These are phyloP conservation scores for Aplysina aerophoba DNA, from an alignment of 37 sponge, comb jelly and placozoan species.

Conservation along the genomic window DNA sequence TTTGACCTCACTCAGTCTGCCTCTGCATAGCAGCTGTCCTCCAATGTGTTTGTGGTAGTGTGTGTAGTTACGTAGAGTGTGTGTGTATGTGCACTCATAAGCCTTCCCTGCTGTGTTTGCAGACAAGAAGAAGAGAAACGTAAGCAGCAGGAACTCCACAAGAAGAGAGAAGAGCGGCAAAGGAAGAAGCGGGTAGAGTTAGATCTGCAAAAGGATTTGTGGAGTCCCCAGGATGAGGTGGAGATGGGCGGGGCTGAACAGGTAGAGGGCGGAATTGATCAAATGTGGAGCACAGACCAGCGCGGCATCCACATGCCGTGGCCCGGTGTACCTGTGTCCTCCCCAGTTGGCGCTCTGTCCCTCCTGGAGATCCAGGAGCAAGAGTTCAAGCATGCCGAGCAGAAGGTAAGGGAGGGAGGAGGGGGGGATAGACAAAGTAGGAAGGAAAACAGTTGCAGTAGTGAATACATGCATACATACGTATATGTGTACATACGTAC, in stretches of 20 bases:
- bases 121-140: conserved; percentile 6
- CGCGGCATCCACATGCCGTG: neutral
- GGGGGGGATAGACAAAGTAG: neutral
- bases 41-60: too few species aligned
- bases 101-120: neutral
- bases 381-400: conserved; percentile 38
- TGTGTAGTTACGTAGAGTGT: neutral
- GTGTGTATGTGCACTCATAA: neutral
- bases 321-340: neutral
- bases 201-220: neutral
- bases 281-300: neutral
- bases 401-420: neutral
- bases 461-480: too few species aligned
- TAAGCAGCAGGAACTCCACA: conserved; percentile 1
- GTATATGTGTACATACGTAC: neutral
- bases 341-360: conserved; percentile 29
- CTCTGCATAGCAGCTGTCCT: too few species aligned
- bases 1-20: too few species aligned
- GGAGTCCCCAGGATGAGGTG: neutral
- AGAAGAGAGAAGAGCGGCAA: conserved; percentile 24
- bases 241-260: neutral
- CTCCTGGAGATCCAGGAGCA: conserved; percentile 75
- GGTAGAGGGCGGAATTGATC: conserved; percentile 12
- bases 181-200: conserved; percentile 25
- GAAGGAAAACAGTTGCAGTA: too few species aligned